Evolutionary conservation across 2,113 vertebrate species (phyloP), one percentile per base, ranked within the genome.

Genomic region (Excalfactoria chinensis): DNA sequence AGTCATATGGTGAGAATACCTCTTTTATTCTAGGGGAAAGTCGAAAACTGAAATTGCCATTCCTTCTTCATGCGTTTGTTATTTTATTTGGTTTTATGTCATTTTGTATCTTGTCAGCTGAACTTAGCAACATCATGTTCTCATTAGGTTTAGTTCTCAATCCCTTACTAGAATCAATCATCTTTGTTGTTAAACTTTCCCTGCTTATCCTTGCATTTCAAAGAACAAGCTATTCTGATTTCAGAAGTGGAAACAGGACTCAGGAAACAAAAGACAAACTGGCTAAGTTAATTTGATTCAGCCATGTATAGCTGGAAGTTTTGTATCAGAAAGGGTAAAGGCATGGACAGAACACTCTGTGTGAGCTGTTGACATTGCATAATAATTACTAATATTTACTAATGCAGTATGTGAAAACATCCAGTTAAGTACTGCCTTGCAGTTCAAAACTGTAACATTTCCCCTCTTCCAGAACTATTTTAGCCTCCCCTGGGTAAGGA

Each of bases 221-320:
- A 25, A 84, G 64, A 84, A 75, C 91, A 92, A 46, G 51, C 63
- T 53, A 17, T 78, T 91, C 43, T 88, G 72, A 48, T 89, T 69
- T 91, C 35, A 7, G 37, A 62, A 53, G 40, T 64, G 60, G 91
- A 89, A 90, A 77, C 26, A 25, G 60, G 64, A 76, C 32, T 77
- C 23, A 55, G 34, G 49, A 92, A 90, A 73, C 73, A 43, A 95
- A 87, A 92, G 74, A 28, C 59, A 84, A 43, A n/a, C 43, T 44
- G 40, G 60, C 68, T 87, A 73, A 85, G 79, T 79, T 94, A 63
- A 58, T 87, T 55, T 87, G 77, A 79, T 68, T 87, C 74, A 70
- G 67, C 55, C 25, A 1, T 72, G 53, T 70, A 76, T 84, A 73
- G 32, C n/a, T 84, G 46, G 9, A 93, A 79, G 32, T 82, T 93